phyloP scores from a whole-genome alignment of 2,797 vertebrate genomes.

The Schizopygopsis malacanthus region DNA sequence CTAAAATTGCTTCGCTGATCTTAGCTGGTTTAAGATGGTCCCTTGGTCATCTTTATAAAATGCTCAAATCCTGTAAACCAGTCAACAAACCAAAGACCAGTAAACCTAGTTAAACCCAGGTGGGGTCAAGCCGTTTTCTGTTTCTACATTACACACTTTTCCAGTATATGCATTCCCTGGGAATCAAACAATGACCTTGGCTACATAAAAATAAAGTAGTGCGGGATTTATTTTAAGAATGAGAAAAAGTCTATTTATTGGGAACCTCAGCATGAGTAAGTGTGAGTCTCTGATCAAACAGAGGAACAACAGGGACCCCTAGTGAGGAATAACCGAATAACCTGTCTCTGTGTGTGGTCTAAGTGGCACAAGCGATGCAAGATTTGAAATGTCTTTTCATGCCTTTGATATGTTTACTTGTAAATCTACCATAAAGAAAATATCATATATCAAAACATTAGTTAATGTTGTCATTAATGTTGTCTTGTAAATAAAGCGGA shows the following conservation, averaged over 20 bases:
- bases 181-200: neutral
- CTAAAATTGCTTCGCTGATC: neutral
- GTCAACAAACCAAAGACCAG: neutral
- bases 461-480: neutral
- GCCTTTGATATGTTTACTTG: neutral
- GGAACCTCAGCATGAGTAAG: neutral
- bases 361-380: neutral
- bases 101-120: neutral
- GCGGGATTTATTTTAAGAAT: neutral
- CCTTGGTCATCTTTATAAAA: neutral
- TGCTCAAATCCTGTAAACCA: neutral
- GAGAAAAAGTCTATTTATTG: neutral
- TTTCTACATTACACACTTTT: neutral
- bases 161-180: neutral
- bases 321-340: slow-evolving; percentile 23
- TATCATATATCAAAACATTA: neutral
- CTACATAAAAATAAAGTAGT: neutral
- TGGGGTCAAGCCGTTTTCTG: neutral
- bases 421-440: neutral
- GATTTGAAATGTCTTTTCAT: neutral
- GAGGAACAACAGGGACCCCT: slow-evolving; percentile 51
- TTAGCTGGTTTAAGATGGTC: neutral
- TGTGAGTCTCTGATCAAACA: slow-evolving; percentile 1
- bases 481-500: neutral
- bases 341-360: slow-evolving; percentile 35